Evolutionary conservation across 2,797 vertebrate species (phyloP), one percentile per base, ranked within the genome.

Genomic region (Poecile montanus): DNA sequence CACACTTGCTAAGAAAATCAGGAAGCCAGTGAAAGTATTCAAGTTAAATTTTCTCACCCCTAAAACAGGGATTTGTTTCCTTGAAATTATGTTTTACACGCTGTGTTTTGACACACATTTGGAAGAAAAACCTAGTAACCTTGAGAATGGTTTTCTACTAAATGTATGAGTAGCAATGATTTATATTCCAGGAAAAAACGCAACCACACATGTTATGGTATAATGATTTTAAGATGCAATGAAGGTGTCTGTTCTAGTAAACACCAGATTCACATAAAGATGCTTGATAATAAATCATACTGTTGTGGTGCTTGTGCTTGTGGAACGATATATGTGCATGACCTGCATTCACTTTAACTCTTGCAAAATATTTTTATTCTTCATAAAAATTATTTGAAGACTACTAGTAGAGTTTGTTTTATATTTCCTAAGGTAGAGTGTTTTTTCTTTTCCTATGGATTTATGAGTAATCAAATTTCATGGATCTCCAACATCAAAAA

Each of bases 351-450:
- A 42, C 5, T 77, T 89, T 50, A 53, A 73, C 11, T 25, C 47
- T 51, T 83, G 16, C 5, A 71, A 48, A 57, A 36, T 3, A 6
- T 57, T 44, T 67, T 15, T 51, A 36, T 50, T 56, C 20, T 60
- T 77, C 63, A 50, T 25, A 42, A 80, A 60, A 4, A 27, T 7
- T 56, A 32, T 68, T 63, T 60, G 30, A 63, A 73, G 23, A 30
- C 2, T 50, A n/a, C 2, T 16, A 26, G 6, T 21, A 42, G 9
- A 62, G 3, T 10, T 71, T 14, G 2, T 32, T 71, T 79, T 47
- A 21, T 26, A 0, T 63, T 77, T 48, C 23, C 7, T 68, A 30
- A 30, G 16, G 3, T 34, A 5, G 2, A 8, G 2, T 0, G 1
- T 48, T 74, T 83, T 70, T 10, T 23, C 62, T 67, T n/a, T 6